These are phyloP conservation scores for Agonopterix arenella DNA, from an alignment of 2,888 invertebrate genomes.

Conservation along the genomic window DNA sequence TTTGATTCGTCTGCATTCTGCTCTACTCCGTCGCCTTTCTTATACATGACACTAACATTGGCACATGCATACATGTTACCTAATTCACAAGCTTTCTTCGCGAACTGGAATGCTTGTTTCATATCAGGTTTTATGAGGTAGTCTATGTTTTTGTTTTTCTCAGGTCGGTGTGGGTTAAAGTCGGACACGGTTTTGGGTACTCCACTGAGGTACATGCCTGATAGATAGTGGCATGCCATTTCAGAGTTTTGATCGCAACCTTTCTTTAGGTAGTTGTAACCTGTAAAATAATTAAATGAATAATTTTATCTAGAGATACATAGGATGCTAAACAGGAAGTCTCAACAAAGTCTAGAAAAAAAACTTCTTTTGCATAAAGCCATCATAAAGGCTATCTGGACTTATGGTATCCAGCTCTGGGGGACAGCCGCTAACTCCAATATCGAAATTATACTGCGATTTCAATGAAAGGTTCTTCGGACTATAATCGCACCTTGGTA, in stretches of 20 bases:
- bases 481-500: too few relatives aligned
- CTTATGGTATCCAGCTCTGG: too few relatives aligned
- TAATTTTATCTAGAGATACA: neutral
- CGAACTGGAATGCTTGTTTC: slow-evolving; percentile 86
- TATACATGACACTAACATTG: slow-evolving; percentile 92
- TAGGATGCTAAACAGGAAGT: too few relatives aligned
- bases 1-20: slow-evolving; percentile 83
- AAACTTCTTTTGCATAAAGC: too few relatives aligned
- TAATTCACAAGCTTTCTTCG: slow-evolving; percentile 87
- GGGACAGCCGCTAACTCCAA: too few relatives aligned
- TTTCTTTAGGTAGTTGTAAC: slow-evolving; percentile 77
- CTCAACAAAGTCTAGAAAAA: too few relatives aligned
- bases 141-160: slow-evolving; percentile 62
- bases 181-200: slow-evolving; percentile 77
- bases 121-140: slow-evolving; percentile 80
- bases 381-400: too few relatives aligned
- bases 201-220: slow-evolving; percentile 87
- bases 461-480: too few relatives aligned
- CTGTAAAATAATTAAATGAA: slow-evolving; percentile 36
- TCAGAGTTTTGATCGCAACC: slow-evolving; percentile 78
- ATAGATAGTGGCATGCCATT: slow-evolving; percentile 87
- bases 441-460: too few relatives aligned
- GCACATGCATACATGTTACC: slow-evolving; percentile 93
- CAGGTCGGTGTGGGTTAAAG: slow-evolving; percentile 50
- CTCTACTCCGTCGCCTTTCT: slow-evolving; percentile 88